phyloP scores from a whole-genome alignment of 2,888 invertebrate genomes.

The Nomada flava region DNA sequence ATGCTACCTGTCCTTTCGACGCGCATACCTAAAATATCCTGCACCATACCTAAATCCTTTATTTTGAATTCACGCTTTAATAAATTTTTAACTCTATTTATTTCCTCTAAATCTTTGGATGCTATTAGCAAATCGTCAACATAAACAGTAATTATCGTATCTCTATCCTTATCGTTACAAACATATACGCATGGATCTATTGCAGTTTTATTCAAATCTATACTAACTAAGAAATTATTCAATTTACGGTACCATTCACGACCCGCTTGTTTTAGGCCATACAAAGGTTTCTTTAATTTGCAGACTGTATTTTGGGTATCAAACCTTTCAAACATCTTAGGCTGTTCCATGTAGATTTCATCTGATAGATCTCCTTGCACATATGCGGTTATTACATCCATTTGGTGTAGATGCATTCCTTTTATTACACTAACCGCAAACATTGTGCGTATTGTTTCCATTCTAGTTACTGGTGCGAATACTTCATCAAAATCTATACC shows the following conservation, averaged over 20 bases:
- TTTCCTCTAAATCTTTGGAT: too few relatives aligned
- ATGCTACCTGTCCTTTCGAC: too few relatives aligned
- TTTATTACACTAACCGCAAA: conserved; percentile 53
- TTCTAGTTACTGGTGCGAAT: conserved; percentile 57
- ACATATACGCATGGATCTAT: too few relatives aligned
- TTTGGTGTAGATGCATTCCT: conserved; percentile 66
- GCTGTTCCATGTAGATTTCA: conserved; percentile 56
- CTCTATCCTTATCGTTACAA: too few relatives aligned
- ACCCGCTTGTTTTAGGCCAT: conserved; percentile 51
- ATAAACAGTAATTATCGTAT: too few relatives aligned
- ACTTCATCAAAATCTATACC: conserved; percentile 64
- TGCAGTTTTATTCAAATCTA: too few relatives aligned
- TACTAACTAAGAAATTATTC: neutral
- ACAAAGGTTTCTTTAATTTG: conserved; percentile 50
- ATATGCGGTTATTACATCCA: conserved; percentile 63
- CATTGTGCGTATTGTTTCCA: conserved; percentile 63
- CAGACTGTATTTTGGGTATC: conserved; percentile 39
- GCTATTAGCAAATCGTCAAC: too few relatives aligned
- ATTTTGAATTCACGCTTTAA: too few relatives aligned
- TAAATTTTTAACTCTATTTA: too few relatives aligned
- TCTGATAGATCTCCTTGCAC: conserved; percentile 53
- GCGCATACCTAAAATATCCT: too few relatives aligned
- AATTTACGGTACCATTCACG: too few relatives aligned
- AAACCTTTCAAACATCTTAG: conserved; percentile 29
- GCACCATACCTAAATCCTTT: too few relatives aligned